A percentile compares a stretch with the other conserved stretches of the same genome.
phyloP scores from a whole-genome alignment of 2,888 invertebrate species.

The Graphium colonna region DNA sequence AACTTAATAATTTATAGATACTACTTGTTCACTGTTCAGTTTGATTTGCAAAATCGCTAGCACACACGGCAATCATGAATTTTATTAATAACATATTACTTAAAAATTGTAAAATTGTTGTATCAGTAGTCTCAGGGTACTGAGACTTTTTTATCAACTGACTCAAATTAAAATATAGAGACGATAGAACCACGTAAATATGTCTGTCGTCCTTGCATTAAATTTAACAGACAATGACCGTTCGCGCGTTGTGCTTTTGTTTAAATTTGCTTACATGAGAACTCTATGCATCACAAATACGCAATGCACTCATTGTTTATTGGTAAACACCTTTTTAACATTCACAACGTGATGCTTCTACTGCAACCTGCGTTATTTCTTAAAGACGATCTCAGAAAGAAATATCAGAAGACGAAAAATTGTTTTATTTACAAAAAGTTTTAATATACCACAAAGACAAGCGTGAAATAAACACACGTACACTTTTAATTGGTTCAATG shows the following conservation, averaged over 20 bases:
- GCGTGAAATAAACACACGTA: too few relatives aligned
- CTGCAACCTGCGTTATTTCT: constrained; percentile 26
- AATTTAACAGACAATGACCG: constrained; percentile 8
- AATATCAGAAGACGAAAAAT: background rate
- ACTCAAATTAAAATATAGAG: background rate
- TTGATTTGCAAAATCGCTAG: too few relatives aligned
- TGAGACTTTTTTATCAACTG: too few relatives aligned
- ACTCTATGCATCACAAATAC: constrained; percentile 16
- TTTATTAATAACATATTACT: too few relatives aligned
- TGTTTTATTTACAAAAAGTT: too few relatives aligned
- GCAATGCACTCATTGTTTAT: constrained; percentile 21
- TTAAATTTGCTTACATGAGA: constrained; percentile 21
- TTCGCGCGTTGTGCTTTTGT: constrained; percentile 16
- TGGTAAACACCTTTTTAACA: constrained; percentile 24
- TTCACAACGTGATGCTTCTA: constrained; percentile 19
- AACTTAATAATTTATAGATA: too few relatives aligned
- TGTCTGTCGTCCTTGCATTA: constrained; percentile 11
- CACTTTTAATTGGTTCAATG: too few relatives aligned
- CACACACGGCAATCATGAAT: too few relatives aligned
- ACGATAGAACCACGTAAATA: background rate
- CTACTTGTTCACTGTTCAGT: too few relatives aligned
- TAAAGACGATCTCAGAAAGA: background rate
- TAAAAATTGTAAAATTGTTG: too few relatives aligned
- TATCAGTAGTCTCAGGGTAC: too few relatives aligned
- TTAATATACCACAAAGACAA: too few relatives aligned